Percentiles rank a stretch among this genome's conserved stretches.
Evolutionary conservation across 2,113 vertebrate genomes (phyloP).

Genomic region (Pituophis catenifer): DNA sequence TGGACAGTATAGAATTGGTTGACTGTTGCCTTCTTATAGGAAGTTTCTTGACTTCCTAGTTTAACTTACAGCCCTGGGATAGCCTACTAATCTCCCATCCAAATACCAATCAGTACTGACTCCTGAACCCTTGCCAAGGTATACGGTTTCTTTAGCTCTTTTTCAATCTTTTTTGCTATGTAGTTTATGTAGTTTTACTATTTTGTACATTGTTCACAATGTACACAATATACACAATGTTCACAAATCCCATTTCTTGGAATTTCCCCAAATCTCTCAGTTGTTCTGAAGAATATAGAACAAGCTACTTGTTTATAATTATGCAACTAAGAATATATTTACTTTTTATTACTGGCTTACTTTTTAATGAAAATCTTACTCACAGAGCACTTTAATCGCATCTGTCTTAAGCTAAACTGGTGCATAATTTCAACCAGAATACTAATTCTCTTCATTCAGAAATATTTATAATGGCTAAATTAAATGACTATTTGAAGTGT

Average conservation of each 20-base stretch:
- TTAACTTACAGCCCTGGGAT: background rate
- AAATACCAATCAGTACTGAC: background rate
- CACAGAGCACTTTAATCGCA: background rate
- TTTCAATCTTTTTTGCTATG: conserved; percentile 2
- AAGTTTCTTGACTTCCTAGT: background rate
- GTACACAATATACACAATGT: background rate
- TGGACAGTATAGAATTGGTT: background rate
- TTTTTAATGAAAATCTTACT: conserved; percentile 6
- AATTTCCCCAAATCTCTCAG: background rate
- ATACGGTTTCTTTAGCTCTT: background rate
- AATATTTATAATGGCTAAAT: conserved; percentile 4
- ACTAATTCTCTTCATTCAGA: background rate
- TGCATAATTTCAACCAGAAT: conserved; percentile 5
- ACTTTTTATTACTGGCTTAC: conserved; percentile 1
- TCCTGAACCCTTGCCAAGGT: background rate
- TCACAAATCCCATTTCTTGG: background rate
- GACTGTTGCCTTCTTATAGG: background rate
- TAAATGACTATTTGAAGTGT: background rate
- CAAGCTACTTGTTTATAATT: background rate
- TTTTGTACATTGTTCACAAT: background rate
- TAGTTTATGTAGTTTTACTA: background rate
- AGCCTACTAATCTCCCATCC: background rate
- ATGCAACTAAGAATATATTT: background rate
- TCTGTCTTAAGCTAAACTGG: conserved; percentile 11
- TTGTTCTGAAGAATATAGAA: conserved; percentile 25